Base-by-base conservation (phyloP, 2,797 vertebrate genomes). In the Huso huso region DNA sequence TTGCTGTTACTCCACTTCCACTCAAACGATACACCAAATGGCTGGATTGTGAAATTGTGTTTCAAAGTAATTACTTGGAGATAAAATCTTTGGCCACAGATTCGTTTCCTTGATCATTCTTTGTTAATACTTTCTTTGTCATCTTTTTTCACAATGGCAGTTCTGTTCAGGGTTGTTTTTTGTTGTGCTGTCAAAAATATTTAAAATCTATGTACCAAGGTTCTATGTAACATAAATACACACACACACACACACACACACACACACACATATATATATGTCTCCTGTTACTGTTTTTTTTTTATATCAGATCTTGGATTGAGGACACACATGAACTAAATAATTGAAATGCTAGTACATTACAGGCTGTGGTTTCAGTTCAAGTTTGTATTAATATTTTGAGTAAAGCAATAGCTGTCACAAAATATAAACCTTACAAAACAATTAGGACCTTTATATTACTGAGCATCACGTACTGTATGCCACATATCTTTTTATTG, bases 1-100 rank as follows among this genome's bases (percentile, higher is more conserved):
- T 9, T 15, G 61, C 9, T 23, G 61, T 13, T 23, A 62, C 15
- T 7, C 9, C 37, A 37, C 15, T 62, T 37, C 1, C 7, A 7
- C 6, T 62, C 61, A 62, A 62, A 62, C 61, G 37, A 18, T 10
- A 62, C 2, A 48, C 61, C 37, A 62, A 62, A 62, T 62, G 48
- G 12, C 23, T 62, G 61, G 18, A 62, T 62, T 62, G 48, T 37
- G 61, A 62, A 23, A 62, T 4, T 62, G 61, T 62, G 8, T 48
- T 62, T 62, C 18, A 6, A 62, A 62, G 61, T 37, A 62, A 37
- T 37, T 62, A 62, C 18, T 18, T 5, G 8, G 48, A 62, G 18
- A 37, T 62, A 23, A 8, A 37, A 10, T 48, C 8, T 23, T 8
- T 62, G 10, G 11, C 55, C 55, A n/a, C 55, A 11, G 55, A 13